These are phyloP conservation scores for Cercocebus atys DNA, from an alignment of 2,113 vertebrate species.

Conservation along the genomic window DNA sequence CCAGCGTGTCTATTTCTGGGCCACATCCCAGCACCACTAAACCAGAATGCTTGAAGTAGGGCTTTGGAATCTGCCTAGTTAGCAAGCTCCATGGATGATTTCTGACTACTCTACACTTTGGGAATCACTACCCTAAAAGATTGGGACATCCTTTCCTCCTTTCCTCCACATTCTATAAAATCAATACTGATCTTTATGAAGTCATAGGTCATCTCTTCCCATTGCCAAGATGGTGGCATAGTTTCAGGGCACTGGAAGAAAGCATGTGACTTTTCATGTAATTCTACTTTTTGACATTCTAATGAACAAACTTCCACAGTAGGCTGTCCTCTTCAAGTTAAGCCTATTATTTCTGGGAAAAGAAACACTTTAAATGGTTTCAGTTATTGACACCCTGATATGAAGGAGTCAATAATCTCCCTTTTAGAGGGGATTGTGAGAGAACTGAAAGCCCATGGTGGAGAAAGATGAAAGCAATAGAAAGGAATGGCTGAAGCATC, in stretches of 20 bases:
- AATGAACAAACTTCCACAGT: neutral
- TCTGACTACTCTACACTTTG: neutral
- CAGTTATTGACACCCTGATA: neutral
- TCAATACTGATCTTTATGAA: neutral
- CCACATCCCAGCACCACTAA: neutral
- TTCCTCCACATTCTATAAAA: neutral
- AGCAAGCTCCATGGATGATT: neutral
- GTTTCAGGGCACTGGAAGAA: neutral
- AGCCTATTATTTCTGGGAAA: neutral
- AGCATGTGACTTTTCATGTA: neutral
- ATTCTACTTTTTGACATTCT: neutral
- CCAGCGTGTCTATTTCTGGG: neutral
- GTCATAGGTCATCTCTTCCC: neutral
- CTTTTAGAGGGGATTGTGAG: neutral
- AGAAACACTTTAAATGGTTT: slow-evolving; percentile 6
- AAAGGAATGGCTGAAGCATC: neutral
- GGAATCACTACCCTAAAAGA: neutral
- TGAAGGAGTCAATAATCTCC: neutral
- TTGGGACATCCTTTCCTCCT: too few relatives aligned
- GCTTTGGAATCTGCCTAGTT: neutral
- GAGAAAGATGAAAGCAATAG: neutral
- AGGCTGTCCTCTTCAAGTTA: neutral
- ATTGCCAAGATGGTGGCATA: neutral
- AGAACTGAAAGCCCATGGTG: neutral
- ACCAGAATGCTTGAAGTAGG: neutral